Percentiles rank a stretch among this genome's conserved stretches.
These are phyloP conservation scores for Monochamus alternatus DNA, from an alignment of 2,888 invertebrate species.

Conservation along the genomic window DNA sequence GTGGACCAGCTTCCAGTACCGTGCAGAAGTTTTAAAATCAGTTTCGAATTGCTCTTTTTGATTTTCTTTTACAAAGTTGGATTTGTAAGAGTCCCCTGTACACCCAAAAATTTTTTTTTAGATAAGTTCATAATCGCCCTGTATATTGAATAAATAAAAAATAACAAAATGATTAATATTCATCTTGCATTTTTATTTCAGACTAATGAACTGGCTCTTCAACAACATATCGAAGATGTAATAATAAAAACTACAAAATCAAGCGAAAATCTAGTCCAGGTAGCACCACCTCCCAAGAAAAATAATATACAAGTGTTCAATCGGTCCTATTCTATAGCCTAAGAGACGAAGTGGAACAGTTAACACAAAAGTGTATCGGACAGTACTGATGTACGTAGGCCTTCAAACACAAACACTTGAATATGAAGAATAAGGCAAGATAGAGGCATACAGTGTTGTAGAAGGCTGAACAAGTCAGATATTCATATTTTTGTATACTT, in stretches of 20 bases:
- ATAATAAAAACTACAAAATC: constrained; percentile 26
- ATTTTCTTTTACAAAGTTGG: too few species aligned
- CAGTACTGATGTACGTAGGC: neutral
- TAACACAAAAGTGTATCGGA: neutral
- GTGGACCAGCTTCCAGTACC: too few species aligned
- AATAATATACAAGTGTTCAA: constrained; percentile 20
- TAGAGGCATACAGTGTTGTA: neutral
- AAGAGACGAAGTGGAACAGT: neutral
- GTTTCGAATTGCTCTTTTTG: too few species aligned
- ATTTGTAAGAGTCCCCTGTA: too few species aligned
- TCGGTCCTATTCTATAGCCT: constrained; percentile 34
- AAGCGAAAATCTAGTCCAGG: constrained; percentile 22
- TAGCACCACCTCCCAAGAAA: constrained; percentile 9
- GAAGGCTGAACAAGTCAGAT: neutral
- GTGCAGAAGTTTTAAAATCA: too few species aligned
- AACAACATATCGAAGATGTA: constrained; percentile 30
- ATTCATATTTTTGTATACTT: neutral
- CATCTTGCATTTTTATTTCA: constrained; percentile 17
- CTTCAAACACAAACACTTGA: neutral
- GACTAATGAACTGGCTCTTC: constrained; percentile 32
- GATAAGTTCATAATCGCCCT: too few species aligned
- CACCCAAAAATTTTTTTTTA: too few species aligned
- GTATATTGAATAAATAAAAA: too few species aligned
- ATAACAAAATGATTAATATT: neutral
- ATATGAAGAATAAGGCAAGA: neutral